Percentiles rank a stretch among this genome's conserved stretches.
These are phyloP conservation scores for Pseudochirops cupreus DNA, from an alignment of 2,797 vertebrate species.

Conservation along the genomic window DNA sequence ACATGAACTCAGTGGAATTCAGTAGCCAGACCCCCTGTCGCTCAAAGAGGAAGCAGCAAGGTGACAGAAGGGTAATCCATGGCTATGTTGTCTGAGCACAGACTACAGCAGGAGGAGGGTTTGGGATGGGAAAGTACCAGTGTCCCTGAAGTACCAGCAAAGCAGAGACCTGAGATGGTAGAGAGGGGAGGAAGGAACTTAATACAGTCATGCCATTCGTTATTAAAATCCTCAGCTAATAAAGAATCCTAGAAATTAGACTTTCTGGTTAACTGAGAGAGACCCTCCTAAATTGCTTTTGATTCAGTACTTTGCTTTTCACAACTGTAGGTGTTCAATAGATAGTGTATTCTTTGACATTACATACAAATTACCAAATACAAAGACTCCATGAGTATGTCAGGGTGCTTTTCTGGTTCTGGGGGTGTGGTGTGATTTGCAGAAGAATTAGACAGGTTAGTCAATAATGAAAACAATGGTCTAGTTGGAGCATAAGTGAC, in stretches of 20 bases:
- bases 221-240: not conserved
- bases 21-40: not conserved
- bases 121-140: not conserved
- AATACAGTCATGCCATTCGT: not conserved
- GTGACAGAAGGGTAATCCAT: not conserved
- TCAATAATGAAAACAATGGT: not conserved
- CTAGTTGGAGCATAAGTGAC: not conserved
- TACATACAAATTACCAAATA: not conserved
- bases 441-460: not conserved
- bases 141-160: not conserved
- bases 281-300: not conserved
- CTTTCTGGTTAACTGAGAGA: not conserved
- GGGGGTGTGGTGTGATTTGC: not conserved
- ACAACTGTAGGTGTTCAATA: not conserved
- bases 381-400: not conserved
- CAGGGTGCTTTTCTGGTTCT: not conserved
- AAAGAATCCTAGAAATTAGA: not conserved
- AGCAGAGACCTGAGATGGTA: not conserved
- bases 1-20: slow-evolving; percentile 9
- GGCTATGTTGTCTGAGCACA: not conserved
- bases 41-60: not conserved
- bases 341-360: not conserved
- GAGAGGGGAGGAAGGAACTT: not conserved
- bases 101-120: not conserved
- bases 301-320: not conserved